Evolutionary conservation across 1,140 invertebrate species (phyloP).

Genomic region (Sinonovacula constricta): DNA sequence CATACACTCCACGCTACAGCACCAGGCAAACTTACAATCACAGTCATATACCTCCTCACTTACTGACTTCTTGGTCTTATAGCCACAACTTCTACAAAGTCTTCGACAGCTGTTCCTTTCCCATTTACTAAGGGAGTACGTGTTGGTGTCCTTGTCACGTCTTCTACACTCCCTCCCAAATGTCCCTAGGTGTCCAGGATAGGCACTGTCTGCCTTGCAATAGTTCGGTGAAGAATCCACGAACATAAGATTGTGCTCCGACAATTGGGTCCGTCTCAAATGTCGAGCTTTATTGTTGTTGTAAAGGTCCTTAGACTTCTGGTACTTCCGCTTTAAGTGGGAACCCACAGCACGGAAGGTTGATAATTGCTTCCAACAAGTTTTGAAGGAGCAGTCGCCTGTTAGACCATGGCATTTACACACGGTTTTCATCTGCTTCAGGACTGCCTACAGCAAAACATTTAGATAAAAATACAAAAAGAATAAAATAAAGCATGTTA

Average conservation of each 20-base stretch:
- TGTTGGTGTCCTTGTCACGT: slow-evolving; percentile 65
- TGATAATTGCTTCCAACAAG: slow-evolving; percentile 94
- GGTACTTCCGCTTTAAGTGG: slow-evolving; percentile 91
- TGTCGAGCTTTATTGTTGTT: slow-evolving; percentile 45
- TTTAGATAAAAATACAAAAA: background rate
- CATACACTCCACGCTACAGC: slow-evolving; percentile 89
- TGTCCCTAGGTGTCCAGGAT: slow-evolving; percentile 92
- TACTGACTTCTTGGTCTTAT: slow-evolving; percentile 86
- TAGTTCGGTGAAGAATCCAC: slow-evolving; percentile 93
- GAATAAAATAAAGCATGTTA: background rate
- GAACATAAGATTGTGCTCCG: slow-evolving; percentile 86
- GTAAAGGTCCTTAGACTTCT: slow-evolving; percentile 86
- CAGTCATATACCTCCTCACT: slow-evolving; percentile 84
- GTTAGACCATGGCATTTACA: slow-evolving; percentile 97
- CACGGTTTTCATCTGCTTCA: slow-evolving; percentile 89
- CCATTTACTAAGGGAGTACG: slow-evolving; percentile 83
- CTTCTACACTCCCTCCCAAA: slow-evolving; percentile 71
- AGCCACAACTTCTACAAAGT: slow-evolving; percentile 91
- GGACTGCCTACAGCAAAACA: slow-evolving; percentile 85
- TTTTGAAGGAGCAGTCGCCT: slow-evolving; percentile 91
- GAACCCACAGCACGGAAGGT: slow-evolving; percentile 92
- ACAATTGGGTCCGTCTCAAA: slow-evolving; percentile 35
- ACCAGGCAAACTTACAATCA: slow-evolving; percentile 93
- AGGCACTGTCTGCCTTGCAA: slow-evolving; percentile 85
- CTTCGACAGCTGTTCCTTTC: slow-evolving; percentile 84